Conservation (phyloP, 2,888 invertebrate species). For the Noctua fimbriata region DNA sequence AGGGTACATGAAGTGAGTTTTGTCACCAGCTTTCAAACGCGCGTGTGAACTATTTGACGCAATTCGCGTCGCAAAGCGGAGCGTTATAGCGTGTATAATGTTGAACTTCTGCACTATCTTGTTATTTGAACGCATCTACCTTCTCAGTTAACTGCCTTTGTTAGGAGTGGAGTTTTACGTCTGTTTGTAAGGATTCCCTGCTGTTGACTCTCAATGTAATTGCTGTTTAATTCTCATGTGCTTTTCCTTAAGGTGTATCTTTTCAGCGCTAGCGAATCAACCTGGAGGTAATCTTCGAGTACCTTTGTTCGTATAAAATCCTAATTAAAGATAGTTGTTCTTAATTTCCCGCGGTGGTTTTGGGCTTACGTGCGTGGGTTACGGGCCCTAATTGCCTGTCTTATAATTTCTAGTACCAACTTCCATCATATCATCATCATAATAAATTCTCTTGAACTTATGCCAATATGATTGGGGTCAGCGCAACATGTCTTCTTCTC, state of each 20-base stretch:
- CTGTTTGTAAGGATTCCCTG: constrained; percentile 53
- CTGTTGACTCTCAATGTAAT: constrained; percentile 53
- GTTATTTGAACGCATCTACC: constrained; percentile 26
- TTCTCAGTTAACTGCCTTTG: constrained; percentile 66
- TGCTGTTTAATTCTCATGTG: constrained; percentile 37
- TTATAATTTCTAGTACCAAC: neutral
- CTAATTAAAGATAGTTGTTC: neutral
- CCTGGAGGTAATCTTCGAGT: neutral
- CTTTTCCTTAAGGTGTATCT: neutral
- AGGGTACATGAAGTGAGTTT: neutral
- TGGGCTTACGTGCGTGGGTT: neutral
- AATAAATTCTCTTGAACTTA: neutral
- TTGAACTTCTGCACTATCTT: constrained; percentile 22
- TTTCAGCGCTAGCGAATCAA: neutral
- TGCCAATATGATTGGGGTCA: neutral
- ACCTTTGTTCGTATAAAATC: neutral
- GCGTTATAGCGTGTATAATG: neutral
- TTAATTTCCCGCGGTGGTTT: neutral
- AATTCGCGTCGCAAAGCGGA: neutral
- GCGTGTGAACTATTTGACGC: neutral
- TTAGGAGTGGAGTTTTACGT: constrained; percentile 48
- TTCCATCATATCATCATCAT: neutral
- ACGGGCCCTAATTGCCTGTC: neutral
- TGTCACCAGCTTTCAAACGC: neutral
- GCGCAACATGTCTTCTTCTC: neutral